Evolutionary conservation across 1,140 invertebrate genomes (phyloP).

Genomic region (Rhagoletis pomonella): DNA sequence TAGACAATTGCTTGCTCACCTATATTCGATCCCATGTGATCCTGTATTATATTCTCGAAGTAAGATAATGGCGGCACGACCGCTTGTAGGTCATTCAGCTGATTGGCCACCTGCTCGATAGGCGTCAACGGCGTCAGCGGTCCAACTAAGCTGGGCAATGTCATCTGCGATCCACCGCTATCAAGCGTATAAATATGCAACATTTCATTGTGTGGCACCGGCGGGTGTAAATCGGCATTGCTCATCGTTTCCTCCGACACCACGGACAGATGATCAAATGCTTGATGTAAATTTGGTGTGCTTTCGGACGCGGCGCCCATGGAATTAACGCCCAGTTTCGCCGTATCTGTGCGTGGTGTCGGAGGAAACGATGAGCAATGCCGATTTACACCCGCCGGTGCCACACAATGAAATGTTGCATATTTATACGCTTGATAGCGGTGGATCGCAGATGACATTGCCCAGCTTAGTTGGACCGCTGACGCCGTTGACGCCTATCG

Average conservation of each 20-base stretch:
- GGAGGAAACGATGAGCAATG: conserved; percentile 80
- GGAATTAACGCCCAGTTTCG: background rate
- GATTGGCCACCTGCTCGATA: conserved; percentile 70
- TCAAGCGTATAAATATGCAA: conserved; percentile 62
- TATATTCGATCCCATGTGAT: conserved; percentile 64
- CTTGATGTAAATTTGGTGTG: conserved; percentile 38
- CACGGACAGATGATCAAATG: conserved; percentile 84
- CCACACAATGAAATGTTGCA: conserved; percentile 65
- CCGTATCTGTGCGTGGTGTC: conserved; percentile 81
- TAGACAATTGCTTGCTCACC: conserved; percentile 42
- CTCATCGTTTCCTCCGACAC: conserved; percentile 82
- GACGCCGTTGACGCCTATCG: conserved; percentile 69
- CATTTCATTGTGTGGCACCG: conserved; percentile 64
- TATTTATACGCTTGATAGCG: conserved; percentile 60
- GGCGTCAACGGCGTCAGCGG: conserved; percentile 69
- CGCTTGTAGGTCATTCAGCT: conserved; percentile 70
- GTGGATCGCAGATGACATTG: conserved; percentile 68
- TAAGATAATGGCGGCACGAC: conserved; percentile 70
- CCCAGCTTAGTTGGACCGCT: conserved; percentile 68
- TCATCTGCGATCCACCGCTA: conserved; percentile 67
- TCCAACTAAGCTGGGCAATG: conserved; percentile 67
- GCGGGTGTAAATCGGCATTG: conserved; percentile 74
- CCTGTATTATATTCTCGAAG: conserved; percentile 71
- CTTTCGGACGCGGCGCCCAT: conserved; percentile 62
- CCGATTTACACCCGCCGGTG: conserved; percentile 66